Base-by-base conservation (phyloP, 2,797 vertebrate genomes). In the Martes flavigula region DNA sequence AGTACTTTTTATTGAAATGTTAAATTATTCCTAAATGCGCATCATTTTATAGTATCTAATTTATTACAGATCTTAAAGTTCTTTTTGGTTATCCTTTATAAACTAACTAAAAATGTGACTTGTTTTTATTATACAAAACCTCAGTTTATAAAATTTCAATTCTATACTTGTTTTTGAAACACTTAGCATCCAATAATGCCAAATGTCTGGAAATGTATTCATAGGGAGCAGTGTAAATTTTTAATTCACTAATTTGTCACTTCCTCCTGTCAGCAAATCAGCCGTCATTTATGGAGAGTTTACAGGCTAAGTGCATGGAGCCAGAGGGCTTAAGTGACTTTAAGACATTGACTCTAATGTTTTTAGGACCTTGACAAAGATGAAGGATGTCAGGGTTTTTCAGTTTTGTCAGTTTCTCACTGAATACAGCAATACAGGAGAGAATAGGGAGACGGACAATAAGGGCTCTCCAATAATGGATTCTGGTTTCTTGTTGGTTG, bases 221-320 rank as follows among this genome's bases (percentile, higher is more conserved):
- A 27, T 81, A 60, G 40, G 35, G 58, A 1, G 0, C 46, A 15
- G 83, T 51, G 70, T 96, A 82, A 90, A 97, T 93, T 93, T 98
- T 97, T 98, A 95, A 97, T 93, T 94, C 87, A 14, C 94, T 82
- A 35, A 88, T 92, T 90, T 97, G 90, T 96, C 84, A 73, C 87
- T 95, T 98, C 89, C 86, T 94, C 82, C 94, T 12, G 0, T 85
- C 72, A 75, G 81, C 84, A 73, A 43, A 43, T 84, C 89, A 58
- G 13, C 54, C 17, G 1, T 87, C 75, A 9, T 51, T 91, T 81
- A 56, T 43, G 70, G 79, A 81, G 70, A 82, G 51, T 12, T 87
- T 84, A 64, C 9, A 35, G n/a, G 94, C 38, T 51, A 87, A 90
- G 85, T 92, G 51, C 64, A 2, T 14, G 30, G 90, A 85, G 87